Conservation (phyloP, 1,140 invertebrate genomes). For the Drosophila bipectinata region DNA sequence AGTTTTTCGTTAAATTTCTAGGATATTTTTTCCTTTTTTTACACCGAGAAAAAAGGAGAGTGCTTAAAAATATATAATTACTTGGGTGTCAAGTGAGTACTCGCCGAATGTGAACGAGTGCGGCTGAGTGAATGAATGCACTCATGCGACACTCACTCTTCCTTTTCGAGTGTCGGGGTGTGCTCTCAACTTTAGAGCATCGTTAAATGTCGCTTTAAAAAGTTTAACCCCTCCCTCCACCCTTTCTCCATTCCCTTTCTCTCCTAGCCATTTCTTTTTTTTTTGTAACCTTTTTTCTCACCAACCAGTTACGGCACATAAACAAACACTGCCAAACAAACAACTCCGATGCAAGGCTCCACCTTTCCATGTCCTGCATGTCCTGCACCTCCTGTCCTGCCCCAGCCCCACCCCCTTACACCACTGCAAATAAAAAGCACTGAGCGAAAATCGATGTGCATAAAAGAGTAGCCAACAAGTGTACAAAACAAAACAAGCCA, state of each 20-base stretch:
- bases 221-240: conserved; percentile 27
- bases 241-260: background rate
- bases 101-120: conserved; percentile 3
- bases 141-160: conserved; percentile 29
- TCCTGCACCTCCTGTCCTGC: conserved; percentile 3
- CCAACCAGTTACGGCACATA: conserved; percentile 73
- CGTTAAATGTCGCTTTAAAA: conserved; percentile 72
- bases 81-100: conserved; percentile 10
- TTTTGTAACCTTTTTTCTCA: conserved; percentile 2
- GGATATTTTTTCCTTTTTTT: background rate
- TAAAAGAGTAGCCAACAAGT: conserved; percentile 79
- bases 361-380: conserved; percentile 16
- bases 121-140: conserved; percentile 22
- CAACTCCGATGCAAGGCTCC: conserved; percentile 38
- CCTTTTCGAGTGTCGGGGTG: conserved; percentile 13
- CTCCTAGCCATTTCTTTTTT: background rate
- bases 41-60: conserved; percentile 14
- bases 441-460: conserved; percentile 82
- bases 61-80: background rate
- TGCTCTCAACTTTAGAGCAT: conserved; percentile 29
- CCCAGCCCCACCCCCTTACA: background rate
- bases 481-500: conserved; percentile 48
- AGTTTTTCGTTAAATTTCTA: background rate
- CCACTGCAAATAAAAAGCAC: conserved; percentile 73
- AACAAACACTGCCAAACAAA: conserved; percentile 66